phyloP scores from a whole-genome alignment of 2,888 invertebrate genomes.

The Phengaris alcon region DNA sequence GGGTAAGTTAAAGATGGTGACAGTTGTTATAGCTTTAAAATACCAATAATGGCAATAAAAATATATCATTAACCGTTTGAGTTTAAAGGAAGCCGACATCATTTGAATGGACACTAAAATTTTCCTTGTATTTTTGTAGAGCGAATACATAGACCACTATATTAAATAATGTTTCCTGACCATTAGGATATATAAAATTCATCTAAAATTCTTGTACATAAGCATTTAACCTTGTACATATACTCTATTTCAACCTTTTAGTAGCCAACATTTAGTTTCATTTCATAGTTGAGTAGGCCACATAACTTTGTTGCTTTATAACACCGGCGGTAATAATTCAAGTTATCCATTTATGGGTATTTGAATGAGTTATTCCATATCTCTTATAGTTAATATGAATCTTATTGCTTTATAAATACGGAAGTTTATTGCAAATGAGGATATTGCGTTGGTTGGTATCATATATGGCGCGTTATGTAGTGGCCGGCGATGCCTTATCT shows the following conservation, averaged over 20 bases:
- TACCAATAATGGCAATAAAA: slow-evolving; percentile 16
- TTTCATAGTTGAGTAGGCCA: slow-evolving; percentile 52
- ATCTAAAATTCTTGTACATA: neutral
- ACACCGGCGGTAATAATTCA: slow-evolving; percentile 45
- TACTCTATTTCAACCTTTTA: slow-evolving; percentile 26
- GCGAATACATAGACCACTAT: neutral
- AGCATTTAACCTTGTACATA: neutral
- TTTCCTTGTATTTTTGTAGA: neutral
- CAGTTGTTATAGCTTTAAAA: neutral
- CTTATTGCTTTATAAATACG: slow-evolving; percentile 38
- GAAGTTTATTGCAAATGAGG: slow-evolving; percentile 36
- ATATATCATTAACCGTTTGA: neutral
- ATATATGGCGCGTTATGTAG: slow-evolving; percentile 38
- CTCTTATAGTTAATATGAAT: slow-evolving; percentile 35
- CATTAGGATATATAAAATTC: neutral
- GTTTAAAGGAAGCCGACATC: neutral
- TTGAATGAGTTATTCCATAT: slow-evolving; percentile 57
- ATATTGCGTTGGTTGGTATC: slow-evolving; percentile 36
- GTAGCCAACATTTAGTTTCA: slow-evolving; percentile 42
- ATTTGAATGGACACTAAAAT: neutral
- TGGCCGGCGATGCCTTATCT: slow-evolving; percentile 38
- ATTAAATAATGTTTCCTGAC: neutral
- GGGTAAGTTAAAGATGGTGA: neutral
- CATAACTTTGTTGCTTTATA: slow-evolving; percentile 53
- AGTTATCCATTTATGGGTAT: slow-evolving; percentile 57